A percentile compares a stretch with the other conserved stretches of the same genome.
phyloP scores from a whole-genome alignment of 2,797 vertebrate genomes.

The Pelobates cultripes region DNA sequence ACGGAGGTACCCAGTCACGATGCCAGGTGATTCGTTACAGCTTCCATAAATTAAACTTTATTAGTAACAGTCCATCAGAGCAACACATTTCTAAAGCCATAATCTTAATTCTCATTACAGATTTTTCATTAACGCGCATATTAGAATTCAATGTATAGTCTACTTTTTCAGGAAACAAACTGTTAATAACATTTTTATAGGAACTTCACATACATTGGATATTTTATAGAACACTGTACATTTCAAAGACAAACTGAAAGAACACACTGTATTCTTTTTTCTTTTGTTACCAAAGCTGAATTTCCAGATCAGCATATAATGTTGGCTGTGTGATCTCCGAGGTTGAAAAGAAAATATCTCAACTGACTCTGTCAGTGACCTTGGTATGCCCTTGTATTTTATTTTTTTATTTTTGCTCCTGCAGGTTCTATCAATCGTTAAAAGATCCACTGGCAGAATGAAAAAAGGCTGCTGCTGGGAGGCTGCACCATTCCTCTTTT shows the following conservation, averaged over 20 bases:
- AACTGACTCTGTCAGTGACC: slow-evolving; percentile 27
- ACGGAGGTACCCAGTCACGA: no score
- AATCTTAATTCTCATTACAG: no score
- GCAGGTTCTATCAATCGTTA: slow-evolving; percentile 14
- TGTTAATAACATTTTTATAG: no score
- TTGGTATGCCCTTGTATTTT: slow-evolving; percentile 10
- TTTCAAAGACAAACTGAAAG: not conserved
- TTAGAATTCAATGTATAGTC: no score
- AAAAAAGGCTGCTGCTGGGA: slow-evolving; percentile 13
- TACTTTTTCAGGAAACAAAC: no score
- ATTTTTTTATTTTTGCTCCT: slow-evolving; percentile 11
- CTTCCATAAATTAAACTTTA: no score
- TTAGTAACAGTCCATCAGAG: no score
- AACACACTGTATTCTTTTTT: not conserved
- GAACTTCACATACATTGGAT: not conserved
- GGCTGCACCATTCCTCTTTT: not conserved
- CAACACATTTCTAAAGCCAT: no score
- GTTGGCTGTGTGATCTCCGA: not conserved
- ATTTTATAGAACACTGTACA: not conserved
- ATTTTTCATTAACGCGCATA: no score
- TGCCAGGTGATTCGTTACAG: no score
- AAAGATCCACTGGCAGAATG: slow-evolving; percentile 1
- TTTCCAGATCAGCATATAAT: slow-evolving; percentile 7
- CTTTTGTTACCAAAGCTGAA: not conserved
- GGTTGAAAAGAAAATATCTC: slow-evolving; percentile 27